Conservation (phyloP, 35 echinoderm and acorn worm species). For the Diadema setosum region DNA sequence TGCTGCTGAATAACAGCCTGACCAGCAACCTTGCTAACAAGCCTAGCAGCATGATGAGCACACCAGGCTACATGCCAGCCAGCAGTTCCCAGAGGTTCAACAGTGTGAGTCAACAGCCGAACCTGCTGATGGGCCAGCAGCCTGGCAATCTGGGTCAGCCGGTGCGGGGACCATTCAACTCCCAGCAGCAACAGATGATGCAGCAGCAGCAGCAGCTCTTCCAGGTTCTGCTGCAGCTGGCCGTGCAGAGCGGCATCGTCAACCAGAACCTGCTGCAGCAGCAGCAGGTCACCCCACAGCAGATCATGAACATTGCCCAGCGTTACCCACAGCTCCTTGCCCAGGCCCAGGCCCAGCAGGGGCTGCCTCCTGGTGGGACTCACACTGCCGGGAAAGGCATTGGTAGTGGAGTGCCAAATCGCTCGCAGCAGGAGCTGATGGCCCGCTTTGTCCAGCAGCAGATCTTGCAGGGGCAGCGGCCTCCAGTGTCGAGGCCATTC, state of each 20-base stretch:
- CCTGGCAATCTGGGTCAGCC: conserved; percentile 48
- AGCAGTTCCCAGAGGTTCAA: not conserved
- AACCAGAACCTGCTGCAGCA: conserved; percentile 65
- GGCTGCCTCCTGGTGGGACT: not conserved
- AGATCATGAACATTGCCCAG: conserved; percentile 37
- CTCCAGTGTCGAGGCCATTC: conserved; percentile 36
- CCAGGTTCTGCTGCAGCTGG: conserved; percentile 64
- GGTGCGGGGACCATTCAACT: conserved; percentile 51
- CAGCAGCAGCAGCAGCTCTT: conserved; percentile 76
- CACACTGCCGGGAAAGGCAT: conserved; percentile 15
- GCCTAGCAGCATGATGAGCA: not conserved
- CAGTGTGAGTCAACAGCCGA: not conserved
- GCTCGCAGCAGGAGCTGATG: conserved; percentile 41
- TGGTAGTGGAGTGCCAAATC: not conserved
- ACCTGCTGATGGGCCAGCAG: not conserved
- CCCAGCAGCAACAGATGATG: conserved; percentile 63
- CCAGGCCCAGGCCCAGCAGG: conserved; percentile 63
- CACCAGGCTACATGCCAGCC: not conserved
- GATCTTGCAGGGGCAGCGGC: conserved; percentile 33
- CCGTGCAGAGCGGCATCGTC: conserved; percentile 74
- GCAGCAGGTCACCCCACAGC: conserved; percentile 61
- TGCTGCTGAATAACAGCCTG: conserved; percentile 7
- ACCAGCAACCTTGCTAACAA: not conserved
- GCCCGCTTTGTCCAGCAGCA: conserved; percentile 72
- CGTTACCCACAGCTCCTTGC: conserved; percentile 48